Evolutionary conservation across 2,888 invertebrate species (phyloP).

Genomic region (Pandemis heparana): DNA sequence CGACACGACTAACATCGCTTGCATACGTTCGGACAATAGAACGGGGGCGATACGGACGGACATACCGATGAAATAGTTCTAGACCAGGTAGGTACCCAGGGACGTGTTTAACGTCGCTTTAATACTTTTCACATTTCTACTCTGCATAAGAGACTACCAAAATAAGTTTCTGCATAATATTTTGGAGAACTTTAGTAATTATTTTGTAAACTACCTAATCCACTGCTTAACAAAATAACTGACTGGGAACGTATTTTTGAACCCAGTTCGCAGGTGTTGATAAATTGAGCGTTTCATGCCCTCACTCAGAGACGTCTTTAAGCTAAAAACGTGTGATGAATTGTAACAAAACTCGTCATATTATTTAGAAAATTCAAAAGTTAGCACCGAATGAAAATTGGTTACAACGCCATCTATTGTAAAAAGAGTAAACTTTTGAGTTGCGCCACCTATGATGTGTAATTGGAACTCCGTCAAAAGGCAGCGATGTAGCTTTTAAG

Average conservation of each 20-base stretch:
- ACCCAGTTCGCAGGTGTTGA: too few species aligned
- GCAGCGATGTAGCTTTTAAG: conserved; percentile 15
- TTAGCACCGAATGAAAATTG: conserved; percentile 19
- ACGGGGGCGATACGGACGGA: conserved; percentile 44
- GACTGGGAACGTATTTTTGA: too few species aligned
- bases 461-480: conserved; percentile 52
- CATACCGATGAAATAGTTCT: conserved; percentile 43
- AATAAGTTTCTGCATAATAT: too few species aligned
- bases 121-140: not conserved
- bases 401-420: conserved; percentile 61
- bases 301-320: not conserved
- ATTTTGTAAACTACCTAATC: too few species aligned
- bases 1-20: conserved; percentile 73
- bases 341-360: too few species aligned
- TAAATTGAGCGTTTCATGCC: too few species aligned
- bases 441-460: conserved; percentile 63
- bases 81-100: conserved; percentile 31
- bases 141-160: too few species aligned
- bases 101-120: not conserved
- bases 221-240: too few species aligned
- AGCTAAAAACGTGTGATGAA: too few species aligned
- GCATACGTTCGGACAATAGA: conserved; percentile 67
- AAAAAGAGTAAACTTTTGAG: conserved; percentile 50
- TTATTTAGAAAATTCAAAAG: not conserved
- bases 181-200: too few species aligned